phyloP scores from a whole-genome alignment of 2,797 vertebrate genomes.

The Darevskia nairensis region DNA sequence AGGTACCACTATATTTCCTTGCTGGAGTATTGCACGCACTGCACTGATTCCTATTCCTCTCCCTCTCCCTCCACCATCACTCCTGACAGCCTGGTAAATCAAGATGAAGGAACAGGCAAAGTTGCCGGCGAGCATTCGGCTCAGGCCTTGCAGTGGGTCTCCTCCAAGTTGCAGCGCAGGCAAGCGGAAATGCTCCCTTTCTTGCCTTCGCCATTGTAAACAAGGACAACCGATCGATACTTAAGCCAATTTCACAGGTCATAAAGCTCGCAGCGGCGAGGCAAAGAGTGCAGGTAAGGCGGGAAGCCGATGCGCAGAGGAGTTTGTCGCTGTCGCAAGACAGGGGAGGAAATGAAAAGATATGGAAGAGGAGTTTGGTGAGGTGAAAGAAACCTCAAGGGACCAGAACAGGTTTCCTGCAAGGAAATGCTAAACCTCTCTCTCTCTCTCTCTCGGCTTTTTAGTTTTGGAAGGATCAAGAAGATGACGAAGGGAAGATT shows the following conservation, averaged over 20 bases:
- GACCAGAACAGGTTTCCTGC: neutral
- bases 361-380: neutral
- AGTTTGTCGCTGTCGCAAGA: neutral
- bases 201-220: neutral
- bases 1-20: neutral
- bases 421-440: neutral
- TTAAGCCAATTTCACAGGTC: conserved; percentile 43
- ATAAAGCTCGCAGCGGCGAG: conserved; percentile 14
- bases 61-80: neutral
- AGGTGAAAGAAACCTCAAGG: neutral
- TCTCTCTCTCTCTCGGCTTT: no score
- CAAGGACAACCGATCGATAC: neutral
- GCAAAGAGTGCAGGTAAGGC: neutral
- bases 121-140: neutral
- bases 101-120: neutral
- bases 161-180: neutral
- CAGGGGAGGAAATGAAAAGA: neutral
- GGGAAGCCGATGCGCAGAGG: neutral
- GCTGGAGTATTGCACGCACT: neutral
- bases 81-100: neutral
- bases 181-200: neutral
- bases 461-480: accelerated
- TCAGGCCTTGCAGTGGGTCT: no score
- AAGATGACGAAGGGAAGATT: neutral
- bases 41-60: neutral